Percentiles rank a stretch among this genome's conserved stretches.
These are phyloP conservation scores for Pycnomerus fuliginosus DNA, from an alignment of 2,888 invertebrate genomes.

Conservation along the genomic window DNA sequence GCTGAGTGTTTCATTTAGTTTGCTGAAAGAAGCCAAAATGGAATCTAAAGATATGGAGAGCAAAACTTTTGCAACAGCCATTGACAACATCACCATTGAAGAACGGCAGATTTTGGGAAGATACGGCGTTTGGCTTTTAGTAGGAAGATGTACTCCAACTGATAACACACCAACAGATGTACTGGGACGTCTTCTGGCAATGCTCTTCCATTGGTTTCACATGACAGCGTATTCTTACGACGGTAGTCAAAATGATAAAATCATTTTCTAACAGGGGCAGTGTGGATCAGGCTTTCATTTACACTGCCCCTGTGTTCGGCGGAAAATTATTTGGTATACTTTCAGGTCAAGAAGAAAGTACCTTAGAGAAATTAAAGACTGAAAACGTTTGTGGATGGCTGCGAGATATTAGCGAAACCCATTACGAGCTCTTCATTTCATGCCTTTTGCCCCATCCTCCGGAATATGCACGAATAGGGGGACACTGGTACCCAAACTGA, in stretches of 20 bases:
- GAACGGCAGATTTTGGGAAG: slow-evolving; percentile 87
- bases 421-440: slow-evolving; percentile 87
- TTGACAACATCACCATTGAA: slow-evolving; percentile 75
- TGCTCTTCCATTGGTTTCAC: slow-evolving; percentile 99
- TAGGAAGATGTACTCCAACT: slow-evolving; percentile 85
- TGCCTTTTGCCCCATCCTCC: slow-evolving; percentile 95
- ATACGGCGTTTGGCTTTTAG: slow-evolving; percentile 97
- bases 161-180: slow-evolving; percentile 75
- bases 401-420: slow-evolving; percentile 74
- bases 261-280: no score
- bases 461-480: slow-evolving; percentile 93
- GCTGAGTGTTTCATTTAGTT: slow-evolving; percentile 53
- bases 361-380: slow-evolving; percentile 87
- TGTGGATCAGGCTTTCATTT: no score
- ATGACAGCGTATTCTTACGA: slow-evolving; percentile 96
- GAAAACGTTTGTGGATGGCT: slow-evolving; percentile 95
- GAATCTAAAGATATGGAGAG: slow-evolving; percentile 63
- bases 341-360: slow-evolving; percentile 77
- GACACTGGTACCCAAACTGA: slow-evolving; percentile 93
- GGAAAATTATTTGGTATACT: no score
- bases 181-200: slow-evolving; percentile 88
- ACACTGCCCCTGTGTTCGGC: no score
- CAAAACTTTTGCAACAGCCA: slow-evolving; percentile 52
- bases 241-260: slow-evolving; percentile 61
- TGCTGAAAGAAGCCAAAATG: slow-evolving; percentile 91